Percentiles rank a stretch among this genome's conserved stretches.
These are phyloP conservation scores for Diplodus sargus DNA, from an alignment of 2,797 vertebrate species.

Conservation along the genomic window DNA sequence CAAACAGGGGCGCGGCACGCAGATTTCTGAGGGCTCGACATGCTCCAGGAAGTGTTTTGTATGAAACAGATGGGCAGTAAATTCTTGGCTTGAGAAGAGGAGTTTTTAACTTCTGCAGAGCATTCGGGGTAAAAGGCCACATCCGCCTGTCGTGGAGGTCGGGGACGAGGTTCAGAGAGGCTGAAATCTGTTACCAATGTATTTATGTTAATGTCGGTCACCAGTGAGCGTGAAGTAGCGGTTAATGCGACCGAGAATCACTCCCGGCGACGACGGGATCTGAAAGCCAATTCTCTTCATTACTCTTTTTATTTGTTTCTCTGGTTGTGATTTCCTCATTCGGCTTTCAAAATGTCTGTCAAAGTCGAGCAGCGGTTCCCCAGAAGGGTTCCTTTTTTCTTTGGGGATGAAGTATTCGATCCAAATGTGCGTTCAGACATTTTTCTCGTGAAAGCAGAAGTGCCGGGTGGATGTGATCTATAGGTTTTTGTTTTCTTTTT, in stretches of 20 bases:
- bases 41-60: background rate
- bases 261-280: background rate
- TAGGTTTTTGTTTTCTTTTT: no score
- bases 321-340: constrained; percentile 7
- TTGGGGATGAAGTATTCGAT: background rate
- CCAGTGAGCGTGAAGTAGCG: background rate
- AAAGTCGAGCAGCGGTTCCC: background rate
- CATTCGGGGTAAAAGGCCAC: background rate
- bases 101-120: background rate
- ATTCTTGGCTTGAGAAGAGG: background rate
- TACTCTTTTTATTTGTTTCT: background rate
- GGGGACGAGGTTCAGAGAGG: background rate
- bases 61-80: constrained; percentile 5
- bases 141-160: background rate
- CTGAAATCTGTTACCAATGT: background rate
- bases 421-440: no score
- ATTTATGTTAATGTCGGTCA: background rate
- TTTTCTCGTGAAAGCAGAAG: background rate
- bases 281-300: background rate
- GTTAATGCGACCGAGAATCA: background rate
- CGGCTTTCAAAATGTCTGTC: constrained; percentile 3
- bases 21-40: background rate
- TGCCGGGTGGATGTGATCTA: no score
- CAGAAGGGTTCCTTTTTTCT: no score
- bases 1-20: background rate